These are phyloP conservation scores for Thymallus thymallus DNA, from an alignment of 2,113 vertebrate species.

Conservation along the genomic window DNA sequence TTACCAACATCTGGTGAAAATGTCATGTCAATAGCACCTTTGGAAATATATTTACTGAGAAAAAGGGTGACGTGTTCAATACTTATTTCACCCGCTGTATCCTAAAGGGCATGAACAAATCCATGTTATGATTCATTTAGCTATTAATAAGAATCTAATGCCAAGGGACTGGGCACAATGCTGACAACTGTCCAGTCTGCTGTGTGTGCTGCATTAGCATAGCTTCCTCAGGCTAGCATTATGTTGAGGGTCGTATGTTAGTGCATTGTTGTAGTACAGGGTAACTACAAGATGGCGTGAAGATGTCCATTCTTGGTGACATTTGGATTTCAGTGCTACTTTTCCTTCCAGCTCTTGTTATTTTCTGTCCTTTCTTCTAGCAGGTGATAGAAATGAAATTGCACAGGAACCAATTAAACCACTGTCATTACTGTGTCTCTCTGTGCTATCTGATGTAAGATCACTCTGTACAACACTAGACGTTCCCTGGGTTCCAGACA, in stretches of 20 bases:
- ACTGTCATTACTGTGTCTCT: not conserved
- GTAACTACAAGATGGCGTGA: constrained; percentile 2
- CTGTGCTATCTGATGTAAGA: not conserved
- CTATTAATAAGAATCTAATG: constrained; percentile 45
- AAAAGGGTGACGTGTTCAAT: too few species aligned
- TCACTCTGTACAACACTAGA: constrained; percentile 8
- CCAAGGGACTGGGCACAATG: constrained; percentile 24
- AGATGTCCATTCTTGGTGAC: constrained; percentile 52
- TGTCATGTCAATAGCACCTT: too few species aligned
- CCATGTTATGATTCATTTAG: constrained; percentile 47
- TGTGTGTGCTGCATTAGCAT: constrained; percentile 12
- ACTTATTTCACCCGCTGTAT: too few species aligned
- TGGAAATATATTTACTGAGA: too few species aligned
- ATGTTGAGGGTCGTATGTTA: not conserved
- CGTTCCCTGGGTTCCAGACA: constrained; percentile 8
- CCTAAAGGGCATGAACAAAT: constrained; percentile 50
- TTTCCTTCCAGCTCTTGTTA: constrained; percentile 1
- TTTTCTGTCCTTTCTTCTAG: constrained; percentile 15
- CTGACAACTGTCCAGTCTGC: constrained; percentile 39
- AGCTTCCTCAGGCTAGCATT: constrained; percentile 1
- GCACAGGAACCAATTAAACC: constrained; percentile 12
- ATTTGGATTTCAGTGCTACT: constrained; percentile 47
- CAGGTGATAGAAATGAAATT: not conserved
- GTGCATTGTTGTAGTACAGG: not conserved
- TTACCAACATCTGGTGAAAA: too few species aligned